Evolutionary conservation across 2,797 vertebrate species (phyloP).

Genomic region (Loriculus beryllinus): DNA sequence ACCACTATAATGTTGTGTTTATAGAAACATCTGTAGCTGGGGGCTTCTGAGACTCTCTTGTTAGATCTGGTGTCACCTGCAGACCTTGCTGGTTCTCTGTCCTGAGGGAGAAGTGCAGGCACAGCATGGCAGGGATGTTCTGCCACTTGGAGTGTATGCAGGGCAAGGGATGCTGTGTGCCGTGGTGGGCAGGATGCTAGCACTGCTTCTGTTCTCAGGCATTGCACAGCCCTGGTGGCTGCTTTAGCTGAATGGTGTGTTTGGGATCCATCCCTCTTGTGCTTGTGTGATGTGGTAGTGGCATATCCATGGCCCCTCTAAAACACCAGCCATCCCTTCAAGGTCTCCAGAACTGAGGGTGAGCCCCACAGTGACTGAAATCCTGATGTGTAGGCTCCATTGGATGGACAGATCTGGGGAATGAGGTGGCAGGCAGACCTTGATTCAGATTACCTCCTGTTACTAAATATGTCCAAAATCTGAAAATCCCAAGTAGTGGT

Average conservation of each 20-base stretch:
- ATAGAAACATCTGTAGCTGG: too few relatives aligned
- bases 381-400: not conserved
- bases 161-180: not conserved
- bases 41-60: too few relatives aligned
- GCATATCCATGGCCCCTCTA: not conserved
- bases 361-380: not conserved
- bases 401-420: accelerated
- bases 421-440: not conserved
- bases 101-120: not conserved
- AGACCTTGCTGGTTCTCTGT: not conserved
- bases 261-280: not conserved
- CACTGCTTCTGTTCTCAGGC: not conserved
- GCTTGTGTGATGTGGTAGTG: too few relatives aligned
- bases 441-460: not conserved
- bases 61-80: not conserved
- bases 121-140: not conserved
- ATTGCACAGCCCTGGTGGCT: too few relatives aligned
- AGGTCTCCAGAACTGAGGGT: not conserved
- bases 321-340: not conserved
- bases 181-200: not conserved
- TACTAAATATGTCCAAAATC: not conserved
- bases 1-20: not conserved
- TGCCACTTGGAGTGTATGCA: not conserved
- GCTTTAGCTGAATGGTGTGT: not conserved
- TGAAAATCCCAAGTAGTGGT: not conserved